phyloP scores from a whole-genome alignment of 2,797 vertebrate genomes.

The Natrix natrix region DNA sequence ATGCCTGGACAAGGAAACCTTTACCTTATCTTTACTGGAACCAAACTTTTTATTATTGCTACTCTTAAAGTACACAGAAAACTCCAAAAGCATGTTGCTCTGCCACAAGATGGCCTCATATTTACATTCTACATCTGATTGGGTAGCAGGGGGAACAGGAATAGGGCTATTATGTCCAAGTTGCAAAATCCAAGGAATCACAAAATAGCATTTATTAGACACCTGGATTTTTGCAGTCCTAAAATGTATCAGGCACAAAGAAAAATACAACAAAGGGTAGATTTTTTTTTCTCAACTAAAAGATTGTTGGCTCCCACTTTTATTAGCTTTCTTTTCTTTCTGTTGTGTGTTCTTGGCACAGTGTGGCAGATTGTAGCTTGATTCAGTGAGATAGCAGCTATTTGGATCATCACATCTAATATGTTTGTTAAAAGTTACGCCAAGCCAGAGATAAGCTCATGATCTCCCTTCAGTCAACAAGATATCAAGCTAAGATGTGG shows the following conservation, averaged over 20 bases:
- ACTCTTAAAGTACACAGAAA: not conserved
- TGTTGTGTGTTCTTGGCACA: conserved; percentile 29
- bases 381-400: conserved; percentile 36
- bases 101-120: not conserved
- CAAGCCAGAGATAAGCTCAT: conserved; percentile 27
- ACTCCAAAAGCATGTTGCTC: not conserved
- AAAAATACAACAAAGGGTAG: not conserved
- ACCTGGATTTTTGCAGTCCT: not conserved
- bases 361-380: conserved; percentile 10
- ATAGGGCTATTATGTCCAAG: not conserved
- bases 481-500: not conserved
- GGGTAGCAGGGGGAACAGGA: not conserved
- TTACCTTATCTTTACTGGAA: not conserved
- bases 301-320: not conserved
- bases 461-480: not conserved
- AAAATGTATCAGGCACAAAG: not conserved
- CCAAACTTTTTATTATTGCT: not conserved
- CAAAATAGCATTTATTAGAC: not conserved
- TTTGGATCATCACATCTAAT: conserved; percentile 22
- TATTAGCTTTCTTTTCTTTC: not conserved
- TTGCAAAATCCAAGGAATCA: not conserved
- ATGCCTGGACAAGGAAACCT: not conserved
- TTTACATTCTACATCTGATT: not conserved
- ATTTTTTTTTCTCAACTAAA: not conserved
- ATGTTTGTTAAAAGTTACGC: conserved; percentile 34